Evolutionary conservation across 1,140 invertebrate species (phyloP).

Genomic region (Sycophaga agraensis): DNA sequence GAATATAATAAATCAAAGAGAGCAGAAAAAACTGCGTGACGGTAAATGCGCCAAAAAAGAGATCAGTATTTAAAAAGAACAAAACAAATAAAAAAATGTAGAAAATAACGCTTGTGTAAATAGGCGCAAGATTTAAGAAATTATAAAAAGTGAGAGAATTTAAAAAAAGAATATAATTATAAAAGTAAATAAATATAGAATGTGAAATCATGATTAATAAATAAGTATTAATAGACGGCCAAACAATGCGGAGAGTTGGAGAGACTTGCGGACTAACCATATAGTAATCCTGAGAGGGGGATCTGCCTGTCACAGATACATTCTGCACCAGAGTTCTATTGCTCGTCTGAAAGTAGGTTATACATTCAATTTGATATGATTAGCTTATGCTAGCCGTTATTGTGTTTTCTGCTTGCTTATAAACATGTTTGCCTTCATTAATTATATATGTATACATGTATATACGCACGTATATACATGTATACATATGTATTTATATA

Average conservation of each 20-base stretch:
- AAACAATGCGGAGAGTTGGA: slow-evolving; percentile 58
- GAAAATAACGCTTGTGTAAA: background rate
- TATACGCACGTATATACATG: no score
- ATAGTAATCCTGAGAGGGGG: slow-evolving; percentile 61
- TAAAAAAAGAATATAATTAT: slow-evolving; percentile 1
- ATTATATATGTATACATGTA: no score
- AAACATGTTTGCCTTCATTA: background rate
- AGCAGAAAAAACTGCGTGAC: slow-evolving; percentile 9
- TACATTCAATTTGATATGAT: slow-evolving; percentile 56
- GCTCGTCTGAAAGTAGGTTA: slow-evolving; percentile 61
- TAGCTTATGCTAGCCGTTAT: slow-evolving; percentile 33
- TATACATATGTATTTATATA: background rate
- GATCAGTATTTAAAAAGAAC: background rate
- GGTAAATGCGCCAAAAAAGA: slow-evolving; percentile 14
- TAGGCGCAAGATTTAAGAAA: no score
- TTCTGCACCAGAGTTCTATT: slow-evolving; percentile 62
- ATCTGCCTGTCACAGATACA: slow-evolving; percentile 62
- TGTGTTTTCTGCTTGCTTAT: slow-evolving; percentile 32
- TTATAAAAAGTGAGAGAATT: no score
- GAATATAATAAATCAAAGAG: slow-evolving; percentile 4
- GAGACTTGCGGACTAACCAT: slow-evolving; percentile 59
- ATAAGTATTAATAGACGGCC: slow-evolving; percentile 52
- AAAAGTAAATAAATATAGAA: slow-evolving; percentile 29
- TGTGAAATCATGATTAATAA: slow-evolving; percentile 18
- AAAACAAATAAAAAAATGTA: slow-evolving; percentile 12